A percentile compares a stretch with the other conserved stretches of the same genome.
Evolutionary conservation across 2,797 vertebrate species (phyloP).

Genomic region (Alfaro cultratus): DNA sequence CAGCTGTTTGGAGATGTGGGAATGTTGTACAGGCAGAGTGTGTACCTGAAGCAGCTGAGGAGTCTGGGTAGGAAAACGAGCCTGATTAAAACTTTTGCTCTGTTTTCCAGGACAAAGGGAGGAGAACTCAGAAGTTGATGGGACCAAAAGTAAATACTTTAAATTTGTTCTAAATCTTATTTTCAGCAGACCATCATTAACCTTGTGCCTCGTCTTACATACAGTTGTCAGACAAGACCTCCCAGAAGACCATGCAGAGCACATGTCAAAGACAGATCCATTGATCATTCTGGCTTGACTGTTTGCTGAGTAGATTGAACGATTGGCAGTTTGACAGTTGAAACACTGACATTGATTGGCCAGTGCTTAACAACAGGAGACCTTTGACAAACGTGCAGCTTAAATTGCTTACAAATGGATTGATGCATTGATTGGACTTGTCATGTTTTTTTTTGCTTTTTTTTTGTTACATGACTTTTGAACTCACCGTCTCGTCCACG

Average conservation of each 20-base stretch:
- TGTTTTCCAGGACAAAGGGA: conserved; percentile 55
- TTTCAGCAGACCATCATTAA: conserved; percentile 21
- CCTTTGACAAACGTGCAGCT: conserved; percentile 60
- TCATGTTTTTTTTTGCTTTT: not conserved
- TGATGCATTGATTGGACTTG: conserved; percentile 58
- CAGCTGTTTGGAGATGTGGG: conserved; percentile 79
- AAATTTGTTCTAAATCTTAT: conserved; percentile 7
- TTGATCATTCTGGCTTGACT: conserved; percentile 63
- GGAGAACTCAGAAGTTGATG: conserved; percentile 23
- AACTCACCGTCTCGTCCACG: conserved; percentile 89
- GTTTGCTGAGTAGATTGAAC: conserved; percentile 67
- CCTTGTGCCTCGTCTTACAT: conserved; percentile 17
- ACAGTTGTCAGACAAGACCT: conserved; percentile 46
- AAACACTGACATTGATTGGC: conserved; percentile 67
- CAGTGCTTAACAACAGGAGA: conserved; percentile 60
- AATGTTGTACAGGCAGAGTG: conserved; percentile 57
- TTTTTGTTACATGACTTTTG: conserved; percentile 7
- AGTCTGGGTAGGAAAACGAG: conserved; percentile 46
- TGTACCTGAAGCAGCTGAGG: conserved; percentile 45
- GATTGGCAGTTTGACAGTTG: conserved; percentile 67
- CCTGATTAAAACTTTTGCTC: conserved; percentile 75
- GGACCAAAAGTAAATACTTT: not conserved
- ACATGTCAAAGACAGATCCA: conserved; percentile 56
- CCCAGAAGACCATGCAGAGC: conserved; percentile 32
- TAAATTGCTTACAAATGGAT: conserved; percentile 57